Conservation (phyloP, 2,797 vertebrate species). For the Allobates femoralis region DNA sequence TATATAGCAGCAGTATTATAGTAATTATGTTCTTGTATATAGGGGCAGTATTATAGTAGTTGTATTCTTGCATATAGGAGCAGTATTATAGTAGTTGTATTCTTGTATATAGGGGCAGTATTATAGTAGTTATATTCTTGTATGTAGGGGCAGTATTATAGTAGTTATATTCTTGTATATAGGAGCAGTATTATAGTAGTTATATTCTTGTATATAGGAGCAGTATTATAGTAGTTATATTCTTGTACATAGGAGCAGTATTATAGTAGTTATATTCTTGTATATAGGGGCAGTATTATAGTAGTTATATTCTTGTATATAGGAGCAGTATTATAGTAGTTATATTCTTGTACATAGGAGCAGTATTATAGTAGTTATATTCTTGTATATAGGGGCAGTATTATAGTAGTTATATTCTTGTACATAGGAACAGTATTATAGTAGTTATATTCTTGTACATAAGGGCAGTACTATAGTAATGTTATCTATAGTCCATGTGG, state of each 20-base stretch:
- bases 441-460: slow-evolving; percentile 7
- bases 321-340: slow-evolving; percentile 12
- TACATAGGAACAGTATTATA: slow-evolving; percentile 2
- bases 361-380: slow-evolving; percentile 6
- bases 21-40: not conserved
- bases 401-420: slow-evolving; percentile 6
- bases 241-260: not conserved
- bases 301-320: slow-evolving; percentile 15
- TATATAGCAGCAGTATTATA: not conserved
- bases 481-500: no score
- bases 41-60: slow-evolving; percentile 5
- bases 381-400: slow-evolving; percentile 10
- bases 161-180: not conserved
- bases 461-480: not conserved
- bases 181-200: slow-evolving; percentile 2
- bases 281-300: not conserved
- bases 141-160: not conserved
- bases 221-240: slow-evolving; percentile 2
- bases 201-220: not conserved
- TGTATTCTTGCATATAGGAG: not conserved
- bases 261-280: slow-evolving; percentile 9
- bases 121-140: slow-evolving; percentile 1
- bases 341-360: slow-evolving; percentile 11
- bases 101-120: not conserved
- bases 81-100: slow-evolving; percentile 4